Evolutionary conservation across 2,888 invertebrate species (phyloP), one percentile per base, ranked within the genome.

Genomic region (Trypoxylon attenuatum): DNA sequence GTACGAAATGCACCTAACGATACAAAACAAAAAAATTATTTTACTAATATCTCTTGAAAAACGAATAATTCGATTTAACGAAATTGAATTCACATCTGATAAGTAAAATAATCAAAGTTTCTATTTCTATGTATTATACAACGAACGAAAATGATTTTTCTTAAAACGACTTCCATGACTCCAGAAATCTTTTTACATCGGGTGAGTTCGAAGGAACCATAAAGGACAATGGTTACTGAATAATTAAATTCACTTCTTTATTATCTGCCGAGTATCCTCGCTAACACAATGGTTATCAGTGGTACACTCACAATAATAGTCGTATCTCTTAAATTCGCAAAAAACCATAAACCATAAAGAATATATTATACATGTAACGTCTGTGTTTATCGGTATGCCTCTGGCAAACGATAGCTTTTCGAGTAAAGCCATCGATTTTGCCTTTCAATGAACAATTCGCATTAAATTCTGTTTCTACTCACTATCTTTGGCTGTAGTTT

Each of bases 221-320:
- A 25, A 56, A 50, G 45, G 42, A 47, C 64, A 55, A 61, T 57
- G 33, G 33, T 62, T 23, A 25, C 63, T 78, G 77, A 80, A 83
- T 76, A 81, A 81, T 81, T 82, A 80, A 83, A 82, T 83, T 77
- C 66, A 78, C 73, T 82, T 82, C 71, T 83, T 84, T 84, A 84
- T 84, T 85, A 79, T 76, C 71, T 73, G 68, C 63, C 64, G 69
- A 76, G 67, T 67, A 69, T 73, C 68, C 62, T 77, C 68, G 63
- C 78, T 82, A 81, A 82, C 81, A 84, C 76, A 84, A 79, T 69
- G 68, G 61, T 80, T 82, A 81, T 76, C 69, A 74, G 69, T 77
- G 71, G 69, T 82, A 85, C 80, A 82, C 75, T 78, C 68, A 77
- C 74, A 79, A 80, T 74, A 53, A 60, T 76, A 76, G 74, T 77